phyloP scores from a whole-genome alignment of 2,797 vertebrate species.

The Loriculus beryllinus region DNA sequence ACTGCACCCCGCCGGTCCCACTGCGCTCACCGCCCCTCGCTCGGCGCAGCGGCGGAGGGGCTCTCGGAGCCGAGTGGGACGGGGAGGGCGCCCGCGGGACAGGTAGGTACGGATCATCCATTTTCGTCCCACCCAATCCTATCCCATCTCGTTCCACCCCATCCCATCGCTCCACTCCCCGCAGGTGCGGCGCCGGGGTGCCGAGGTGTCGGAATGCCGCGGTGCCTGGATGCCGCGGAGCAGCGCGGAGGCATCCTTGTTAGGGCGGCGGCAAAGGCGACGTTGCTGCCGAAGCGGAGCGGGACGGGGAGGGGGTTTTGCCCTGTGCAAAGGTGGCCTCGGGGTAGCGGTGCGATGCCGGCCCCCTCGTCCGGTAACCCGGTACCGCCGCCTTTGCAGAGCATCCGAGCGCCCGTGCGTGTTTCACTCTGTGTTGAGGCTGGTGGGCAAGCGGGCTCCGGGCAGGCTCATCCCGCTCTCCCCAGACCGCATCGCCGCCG shows the following conservation, averaged over 20 bases:
- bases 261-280: background rate
- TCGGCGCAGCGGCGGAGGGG: background rate
- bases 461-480: fast-evolving
- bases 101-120: background rate
- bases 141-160: background rate
- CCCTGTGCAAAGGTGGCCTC: background rate
- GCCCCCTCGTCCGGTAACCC: background rate
- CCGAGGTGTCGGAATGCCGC: background rate
- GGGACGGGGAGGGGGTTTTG: background rate
- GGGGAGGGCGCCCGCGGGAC: background rate
- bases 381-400: background rate
- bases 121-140: background rate
- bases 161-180: background rate
- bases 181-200: background rate
- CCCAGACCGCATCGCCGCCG: background rate
- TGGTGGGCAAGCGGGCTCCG: background rate
- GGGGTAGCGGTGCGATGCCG: background rate
- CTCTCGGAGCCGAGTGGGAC: background rate
- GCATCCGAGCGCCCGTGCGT: background rate
- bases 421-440: background rate
- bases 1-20: background rate
- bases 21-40: background rate
- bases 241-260: background rate
- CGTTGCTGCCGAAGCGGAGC: background rate
- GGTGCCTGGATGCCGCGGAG: background rate